Conservation (phyloP, 2,888 invertebrate species). For the Sphaeridia pumilis region DNA sequence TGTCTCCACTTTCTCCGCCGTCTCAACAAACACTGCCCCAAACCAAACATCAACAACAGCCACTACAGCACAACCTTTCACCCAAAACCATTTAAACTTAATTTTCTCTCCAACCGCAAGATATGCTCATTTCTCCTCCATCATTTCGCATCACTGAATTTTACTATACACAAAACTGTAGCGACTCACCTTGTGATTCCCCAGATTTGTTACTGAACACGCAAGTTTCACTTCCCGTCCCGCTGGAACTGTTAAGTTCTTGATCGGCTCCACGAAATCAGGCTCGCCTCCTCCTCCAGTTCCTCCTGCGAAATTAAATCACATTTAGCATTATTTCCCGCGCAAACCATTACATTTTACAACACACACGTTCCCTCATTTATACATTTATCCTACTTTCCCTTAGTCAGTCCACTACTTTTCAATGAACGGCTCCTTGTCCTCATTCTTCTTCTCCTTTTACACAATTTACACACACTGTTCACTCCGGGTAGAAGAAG, state of each 20-base stretch:
- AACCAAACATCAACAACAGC: background rate
- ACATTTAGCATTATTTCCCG: too few relatives aligned
- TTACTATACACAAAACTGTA: background rate
- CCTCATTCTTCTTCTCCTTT: too few relatives aligned
- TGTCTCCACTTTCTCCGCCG: too few relatives aligned
- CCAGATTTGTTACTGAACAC: constrained; percentile 82
- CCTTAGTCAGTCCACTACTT: too few relatives aligned
- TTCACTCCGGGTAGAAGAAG: too few relatives aligned
- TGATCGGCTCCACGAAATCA: constrained; percentile 78
- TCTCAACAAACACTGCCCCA: background rate
- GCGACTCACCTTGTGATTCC: constrained; percentile 71
- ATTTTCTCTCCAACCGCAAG: too few relatives aligned
- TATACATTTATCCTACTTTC: too few relatives aligned
- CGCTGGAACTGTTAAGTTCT: constrained; percentile 80
- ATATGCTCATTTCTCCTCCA: background rate
- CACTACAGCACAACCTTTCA: background rate
- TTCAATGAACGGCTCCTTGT: too few relatives aligned
- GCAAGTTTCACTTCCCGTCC: constrained; percentile 78
- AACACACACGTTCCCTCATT: too few relatives aligned
- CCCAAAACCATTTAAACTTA: too few relatives aligned
- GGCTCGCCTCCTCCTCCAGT: constrained; percentile 54
- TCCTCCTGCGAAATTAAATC: constrained; percentile 2
- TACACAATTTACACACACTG: too few relatives aligned
- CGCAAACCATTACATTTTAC: too few relatives aligned
- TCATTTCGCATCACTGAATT: background rate